Base-by-base conservation (phyloP, 2,888 invertebrate species). In the Andrena dorsata region DNA sequence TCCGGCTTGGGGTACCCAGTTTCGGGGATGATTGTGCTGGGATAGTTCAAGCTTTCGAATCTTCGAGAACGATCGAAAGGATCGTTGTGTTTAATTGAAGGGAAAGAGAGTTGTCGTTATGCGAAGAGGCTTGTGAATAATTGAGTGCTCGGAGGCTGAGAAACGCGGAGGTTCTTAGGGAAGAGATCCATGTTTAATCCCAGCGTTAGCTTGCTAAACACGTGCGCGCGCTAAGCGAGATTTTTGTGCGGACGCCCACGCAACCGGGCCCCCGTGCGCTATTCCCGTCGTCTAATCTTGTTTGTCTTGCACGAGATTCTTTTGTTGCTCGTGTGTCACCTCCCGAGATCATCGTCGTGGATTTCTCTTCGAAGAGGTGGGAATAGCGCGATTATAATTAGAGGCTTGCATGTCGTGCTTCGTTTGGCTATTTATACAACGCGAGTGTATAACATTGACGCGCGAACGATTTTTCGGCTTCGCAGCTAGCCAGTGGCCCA, bases 301-400 rank as follows among this genome's bases (percentile, higher is more conserved):
- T 78, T 83, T 75, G 72, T 65, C 28, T 65, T 20, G 8, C n/a
- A 51, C 53, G 66, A 76, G 75, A 61, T 84, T 73, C 64, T 41
- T 81, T 64, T 61, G 56, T 60, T 56, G 47, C 56, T 26, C 53
- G 73, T 41, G n/a, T 53, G 30, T 28, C 28, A 13, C 16, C 20
- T 8, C 8, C 20, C 20, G 61, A 32, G 23, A 30, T 68, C 35
- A 7, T 13, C 6, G 6, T 6, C 28, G 41, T 68, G 8, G 56
- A 68, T 58, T 51, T 53, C 32, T n/a, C 8, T 30, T 8, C 28
- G 26, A 35, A 26, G 56, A 26, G 5, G 41, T 41, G n/a, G 26
- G 69, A 26, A n/a, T n/a, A 41, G 32, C 35, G n/a, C 58, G 58
- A 79, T 80, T 80, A 71, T 71, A 80, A 80, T 80, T 80, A 80